These are phyloP conservation scores for Cnemophilus loriae DNA, from an alignment of 2,113 vertebrate species.

Conservation along the genomic window DNA sequence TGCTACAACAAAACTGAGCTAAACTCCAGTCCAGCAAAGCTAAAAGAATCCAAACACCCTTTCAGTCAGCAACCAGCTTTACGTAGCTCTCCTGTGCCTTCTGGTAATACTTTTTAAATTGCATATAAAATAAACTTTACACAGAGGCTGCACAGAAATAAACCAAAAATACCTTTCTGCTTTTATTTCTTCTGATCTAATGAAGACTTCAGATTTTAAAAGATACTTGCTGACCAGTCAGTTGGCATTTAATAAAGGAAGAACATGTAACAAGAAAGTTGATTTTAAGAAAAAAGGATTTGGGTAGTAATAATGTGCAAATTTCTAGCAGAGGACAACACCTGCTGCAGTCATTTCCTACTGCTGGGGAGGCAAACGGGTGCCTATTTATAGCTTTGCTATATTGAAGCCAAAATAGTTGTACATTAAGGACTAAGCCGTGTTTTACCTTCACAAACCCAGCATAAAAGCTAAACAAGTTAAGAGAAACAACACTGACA, in stretches of 20 bases:
- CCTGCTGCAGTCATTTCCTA: slow-evolving; percentile 50
- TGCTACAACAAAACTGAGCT: neutral
- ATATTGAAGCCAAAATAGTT: neutral
- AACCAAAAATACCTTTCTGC: neutral
- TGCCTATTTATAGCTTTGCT: slow-evolving; percentile 26
- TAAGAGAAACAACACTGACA: neutral
- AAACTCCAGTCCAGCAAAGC: neutral
- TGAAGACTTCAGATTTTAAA: neutral
- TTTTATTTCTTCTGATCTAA: neutral
- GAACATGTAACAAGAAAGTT: neutral
- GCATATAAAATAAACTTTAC: neutral
- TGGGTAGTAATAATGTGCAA: neutral
- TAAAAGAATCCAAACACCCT: neutral
- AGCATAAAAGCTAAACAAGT: neutral
- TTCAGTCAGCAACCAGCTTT: neutral
- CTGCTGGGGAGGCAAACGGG: neutral
- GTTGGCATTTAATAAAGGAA: neutral
- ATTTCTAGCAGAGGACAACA: slow-evolving; percentile 26
- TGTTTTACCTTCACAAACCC: neutral
- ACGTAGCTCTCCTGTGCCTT: neutral
- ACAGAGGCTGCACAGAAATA: neutral
- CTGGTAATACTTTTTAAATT: neutral
- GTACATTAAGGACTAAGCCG: neutral
- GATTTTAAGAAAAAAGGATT: neutral
- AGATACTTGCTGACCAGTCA: neutral